Evolutionary conservation across 1,140 invertebrate species (phyloP).

Genomic region (Zaprionus nigranus): DNA sequence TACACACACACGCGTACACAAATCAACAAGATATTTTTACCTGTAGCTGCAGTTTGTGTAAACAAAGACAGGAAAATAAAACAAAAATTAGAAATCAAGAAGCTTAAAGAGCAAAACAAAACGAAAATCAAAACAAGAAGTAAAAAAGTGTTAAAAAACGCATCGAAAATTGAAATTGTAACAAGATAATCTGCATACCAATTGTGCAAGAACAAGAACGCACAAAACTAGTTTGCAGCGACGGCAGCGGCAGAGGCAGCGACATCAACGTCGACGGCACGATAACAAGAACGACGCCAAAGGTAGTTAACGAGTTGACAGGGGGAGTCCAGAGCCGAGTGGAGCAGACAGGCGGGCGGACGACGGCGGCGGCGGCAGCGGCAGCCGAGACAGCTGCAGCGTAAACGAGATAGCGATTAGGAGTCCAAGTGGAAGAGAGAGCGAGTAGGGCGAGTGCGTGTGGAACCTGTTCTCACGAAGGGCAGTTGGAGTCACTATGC

Average conservation of each 20-base stretch:
- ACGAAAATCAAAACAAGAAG: conserved; percentile 15
- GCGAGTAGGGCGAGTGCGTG: background rate
- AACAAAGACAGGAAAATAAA: conserved; percentile 19
- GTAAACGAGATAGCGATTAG: conserved; percentile 19
- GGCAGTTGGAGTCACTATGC: conserved; percentile 37
- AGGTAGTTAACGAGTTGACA: conserved; percentile 73
- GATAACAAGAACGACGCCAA: conserved; percentile 71
- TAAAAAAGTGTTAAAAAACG: conserved; percentile 28
- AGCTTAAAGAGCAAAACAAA: conserved; percentile 6
- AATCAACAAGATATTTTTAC: conserved; percentile 33
- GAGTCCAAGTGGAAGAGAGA: conserved; percentile 6
- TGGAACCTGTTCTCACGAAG: conserved; percentile 39
- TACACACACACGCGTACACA: background rate
- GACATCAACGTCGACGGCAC: conserved; percentile 29
- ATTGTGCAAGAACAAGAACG: conserved; percentile 57
- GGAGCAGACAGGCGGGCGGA: conserved; percentile 11
- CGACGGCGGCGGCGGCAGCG: conserved; percentile 12
- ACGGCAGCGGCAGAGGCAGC: conserved; percentile 19
- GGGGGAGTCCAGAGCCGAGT: conserved; percentile 35
- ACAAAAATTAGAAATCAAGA: conserved; percentile 11
- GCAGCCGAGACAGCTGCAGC: conserved; percentile 3
- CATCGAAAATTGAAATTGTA: conserved; percentile 43
- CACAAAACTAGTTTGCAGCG: conserved; percentile 51
- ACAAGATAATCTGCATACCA: conserved; percentile 56
- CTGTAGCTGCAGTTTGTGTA: conserved; percentile 17